Evolutionary conservation across 2,113 vertebrate species (phyloP).

Genomic region (Cyprinodon tularosa): DNA sequence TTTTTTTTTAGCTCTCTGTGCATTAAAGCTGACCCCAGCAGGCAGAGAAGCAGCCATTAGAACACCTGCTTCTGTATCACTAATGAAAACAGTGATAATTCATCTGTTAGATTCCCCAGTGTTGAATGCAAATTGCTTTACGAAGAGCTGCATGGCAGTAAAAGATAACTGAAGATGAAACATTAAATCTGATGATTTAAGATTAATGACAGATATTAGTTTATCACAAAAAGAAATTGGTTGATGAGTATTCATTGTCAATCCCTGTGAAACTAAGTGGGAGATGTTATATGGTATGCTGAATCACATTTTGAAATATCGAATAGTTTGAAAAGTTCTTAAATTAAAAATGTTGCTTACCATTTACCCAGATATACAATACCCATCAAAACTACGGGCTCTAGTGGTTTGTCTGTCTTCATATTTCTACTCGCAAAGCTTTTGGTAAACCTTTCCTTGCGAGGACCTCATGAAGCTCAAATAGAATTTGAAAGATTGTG

Average conservation of each 20-base stretch:
- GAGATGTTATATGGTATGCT: too few relatives aligned
- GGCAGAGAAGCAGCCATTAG: constrained; percentile 40
- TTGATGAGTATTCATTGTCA: not conserved
- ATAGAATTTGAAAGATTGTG: too few relatives aligned
- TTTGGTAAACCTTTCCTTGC: too few relatives aligned
- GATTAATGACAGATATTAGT: not conserved
- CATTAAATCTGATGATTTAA: not conserved
- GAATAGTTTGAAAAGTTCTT: too few relatives aligned
- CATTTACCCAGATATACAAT: too few relatives aligned
- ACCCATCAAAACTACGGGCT: too few relatives aligned
- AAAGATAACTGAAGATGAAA: constrained; percentile 6
- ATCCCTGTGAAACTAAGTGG: not conserved
- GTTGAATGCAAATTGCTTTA: constrained; percentile 43
- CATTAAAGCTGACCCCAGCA: constrained; percentile 40
- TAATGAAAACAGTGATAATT: constrained; percentile 4
- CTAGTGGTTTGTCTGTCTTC: too few relatives aligned
- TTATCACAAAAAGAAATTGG: not conserved
- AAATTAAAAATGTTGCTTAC: too few relatives aligned
- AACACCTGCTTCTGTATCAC: constrained; percentile 46
- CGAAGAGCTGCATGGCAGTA: constrained; percentile 45
- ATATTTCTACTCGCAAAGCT: too few relatives aligned
- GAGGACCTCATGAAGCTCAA: too few relatives aligned
- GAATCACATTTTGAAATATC: too few relatives aligned
- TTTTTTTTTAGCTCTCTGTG: constrained; percentile 21
- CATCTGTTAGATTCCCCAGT: not conserved